phyloP scores from a whole-genome alignment of 2,113 vertebrate species.

The Leptosomus discolor region DNA sequence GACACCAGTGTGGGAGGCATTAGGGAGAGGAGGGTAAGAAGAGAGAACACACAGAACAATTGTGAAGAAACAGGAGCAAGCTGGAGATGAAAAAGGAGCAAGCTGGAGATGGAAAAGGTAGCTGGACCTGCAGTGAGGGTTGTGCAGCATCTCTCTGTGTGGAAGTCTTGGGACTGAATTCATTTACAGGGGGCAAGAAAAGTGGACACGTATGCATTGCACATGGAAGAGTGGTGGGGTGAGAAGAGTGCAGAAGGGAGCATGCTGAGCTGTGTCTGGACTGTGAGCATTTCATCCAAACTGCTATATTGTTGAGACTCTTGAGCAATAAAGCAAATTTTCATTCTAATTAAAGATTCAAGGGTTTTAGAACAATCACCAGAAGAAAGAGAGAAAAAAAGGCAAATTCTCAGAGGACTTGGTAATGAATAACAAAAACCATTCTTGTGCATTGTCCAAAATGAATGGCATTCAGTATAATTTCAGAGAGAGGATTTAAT shows the following conservation, averaged over 20 bases:
- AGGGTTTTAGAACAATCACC: constrained; percentile 57
- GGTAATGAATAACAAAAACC: constrained; percentile 51
- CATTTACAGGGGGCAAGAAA: neutral
- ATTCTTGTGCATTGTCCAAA: constrained; percentile 5
- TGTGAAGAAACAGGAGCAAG: neutral
- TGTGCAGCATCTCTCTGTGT: neutral
- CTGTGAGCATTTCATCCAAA: neutral
- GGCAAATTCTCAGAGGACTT: constrained; percentile 32
- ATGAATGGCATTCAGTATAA: neutral
- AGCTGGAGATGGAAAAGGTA: neutral
- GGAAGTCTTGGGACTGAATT: neutral
- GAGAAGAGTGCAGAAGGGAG: neutral
- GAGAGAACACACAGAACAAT: neutral
- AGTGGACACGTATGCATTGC: neutral
- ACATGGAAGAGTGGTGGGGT: neutral
- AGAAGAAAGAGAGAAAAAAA: constrained; percentile 1
- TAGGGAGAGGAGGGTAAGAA: neutral
- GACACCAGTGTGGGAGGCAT: neutral
- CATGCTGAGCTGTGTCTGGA: neutral
- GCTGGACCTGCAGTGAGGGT: neutral
- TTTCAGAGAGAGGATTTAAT: neutral
- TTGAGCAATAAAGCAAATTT: constrained; percentile 61
- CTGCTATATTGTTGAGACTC: constrained; percentile 50
- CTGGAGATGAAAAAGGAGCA: neutral
- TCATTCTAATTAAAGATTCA: constrained; percentile 56